Conservation (phyloP, 2,113 vertebrate genomes). For the Urocolius indicus region DNA sequence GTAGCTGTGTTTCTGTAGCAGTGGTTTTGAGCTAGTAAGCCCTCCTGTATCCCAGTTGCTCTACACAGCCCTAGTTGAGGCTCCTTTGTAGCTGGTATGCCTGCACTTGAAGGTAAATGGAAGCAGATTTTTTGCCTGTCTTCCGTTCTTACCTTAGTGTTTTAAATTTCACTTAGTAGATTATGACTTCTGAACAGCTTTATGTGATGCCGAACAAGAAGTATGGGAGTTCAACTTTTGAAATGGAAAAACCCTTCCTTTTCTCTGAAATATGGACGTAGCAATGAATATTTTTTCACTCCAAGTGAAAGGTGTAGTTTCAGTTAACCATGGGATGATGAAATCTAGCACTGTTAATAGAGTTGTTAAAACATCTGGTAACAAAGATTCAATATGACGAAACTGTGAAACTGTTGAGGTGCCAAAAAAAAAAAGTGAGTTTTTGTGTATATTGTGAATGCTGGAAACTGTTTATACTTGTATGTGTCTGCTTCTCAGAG, state of each 20-base stretch:
- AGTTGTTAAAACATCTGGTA: background rate
- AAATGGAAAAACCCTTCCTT: background rate
- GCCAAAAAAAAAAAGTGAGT: background rate
- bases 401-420: background rate
- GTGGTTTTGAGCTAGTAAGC: background rate
- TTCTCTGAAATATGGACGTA: background rate
- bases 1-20: background rate
- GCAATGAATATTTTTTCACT: background rate
- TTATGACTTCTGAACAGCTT: background rate
- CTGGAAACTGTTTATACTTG: background rate
- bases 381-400: background rate
- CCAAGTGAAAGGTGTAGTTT: background rate
- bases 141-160: background rate
- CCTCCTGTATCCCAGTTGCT: background rate
- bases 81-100: background rate
- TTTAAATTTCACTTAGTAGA: background rate
- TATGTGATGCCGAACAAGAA: background rate
- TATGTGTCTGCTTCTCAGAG: background rate
- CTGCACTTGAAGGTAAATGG: background rate
- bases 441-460: background rate
- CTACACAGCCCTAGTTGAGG: background rate
- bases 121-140: background rate
- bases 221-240: background rate
- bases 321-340: background rate
- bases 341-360: background rate